A percentile compares a stretch with the other conserved stretches of the same genome.
These are phyloP conservation scores for Himantopus leucocephalus DNA, from an alignment of 2,113 vertebrate species.

Conservation along the genomic window DNA sequence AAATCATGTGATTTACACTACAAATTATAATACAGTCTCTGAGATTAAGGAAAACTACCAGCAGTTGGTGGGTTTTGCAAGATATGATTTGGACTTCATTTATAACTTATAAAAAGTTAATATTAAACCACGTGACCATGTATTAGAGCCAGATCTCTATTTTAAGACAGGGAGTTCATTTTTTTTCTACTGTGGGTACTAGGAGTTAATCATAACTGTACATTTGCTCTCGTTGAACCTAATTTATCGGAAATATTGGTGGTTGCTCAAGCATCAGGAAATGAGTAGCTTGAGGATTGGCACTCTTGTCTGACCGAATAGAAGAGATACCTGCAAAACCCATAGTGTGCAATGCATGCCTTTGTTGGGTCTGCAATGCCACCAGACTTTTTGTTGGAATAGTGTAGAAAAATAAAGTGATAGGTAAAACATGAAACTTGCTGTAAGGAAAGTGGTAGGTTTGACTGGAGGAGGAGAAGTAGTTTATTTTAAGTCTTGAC, in stretches of 20 bases:
- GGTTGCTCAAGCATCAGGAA: not conserved
- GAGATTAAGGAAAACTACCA: not conserved
- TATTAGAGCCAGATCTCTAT: not conserved
- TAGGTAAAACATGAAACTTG: not conserved
- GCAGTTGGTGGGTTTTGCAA: not conserved
- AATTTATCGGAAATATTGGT: not conserved
- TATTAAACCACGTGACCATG: rapidly evolving
- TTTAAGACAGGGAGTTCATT: not conserved
- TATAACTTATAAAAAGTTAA: rapidly evolving
- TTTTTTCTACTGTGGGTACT: not conserved
- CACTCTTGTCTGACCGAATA: not conserved
- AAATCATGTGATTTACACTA: rapidly evolving
- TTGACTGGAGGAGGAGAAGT: not conserved
- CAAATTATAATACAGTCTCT: rapidly evolving
- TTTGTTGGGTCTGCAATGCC: not conserved
- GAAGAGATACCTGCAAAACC: not conserved
- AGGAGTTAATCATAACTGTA: not conserved
- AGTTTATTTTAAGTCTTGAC: not conserved
- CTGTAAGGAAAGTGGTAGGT: not conserved
- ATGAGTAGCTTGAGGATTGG: not conserved
- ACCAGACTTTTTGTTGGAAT: not conserved
- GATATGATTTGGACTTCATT: not conserved
- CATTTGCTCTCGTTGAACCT: not conserved
- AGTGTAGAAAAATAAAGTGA: not conserved
- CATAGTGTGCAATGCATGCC: rapidly evolving